A percentile compares a stretch with the other conserved stretches of the same genome.
Evolutionary conservation across 2,888 invertebrate species (phyloP).

Genomic region (Mythimna impura): DNA sequence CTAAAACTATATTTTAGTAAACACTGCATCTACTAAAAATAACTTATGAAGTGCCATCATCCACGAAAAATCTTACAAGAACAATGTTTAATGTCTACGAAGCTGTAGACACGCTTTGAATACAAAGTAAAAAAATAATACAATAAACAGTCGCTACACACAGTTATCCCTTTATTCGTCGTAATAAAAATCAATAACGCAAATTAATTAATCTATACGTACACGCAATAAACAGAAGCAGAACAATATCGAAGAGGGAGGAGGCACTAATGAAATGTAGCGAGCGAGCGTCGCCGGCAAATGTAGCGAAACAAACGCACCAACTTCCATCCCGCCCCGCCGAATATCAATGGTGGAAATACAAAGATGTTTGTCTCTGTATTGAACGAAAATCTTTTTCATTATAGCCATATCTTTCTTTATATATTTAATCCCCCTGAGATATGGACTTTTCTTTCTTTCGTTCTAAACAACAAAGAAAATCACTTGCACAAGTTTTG

Average conservation of each 20-base stretch:
- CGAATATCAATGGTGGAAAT: conserved; percentile 76
- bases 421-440: conserved; percentile 57
- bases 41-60: neutral
- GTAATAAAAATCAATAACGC: conserved; percentile 78
- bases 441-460: conserved; percentile 44
- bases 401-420: conserved; percentile 64
- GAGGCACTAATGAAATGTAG: conserved; percentile 87
- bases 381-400: conserved; percentile 68
- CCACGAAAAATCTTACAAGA: conserved; percentile 5
- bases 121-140: conserved; percentile 41
- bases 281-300: conserved; percentile 79
- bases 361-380: conserved; percentile 69
- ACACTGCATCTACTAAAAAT: neutral
- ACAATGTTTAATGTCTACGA: conserved; percentile 2
- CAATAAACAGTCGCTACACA: conserved; percentile 44
- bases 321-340: conserved; percentile 75
- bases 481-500: conserved; percentile 48
- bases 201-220: conserved; percentile 85
- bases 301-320: conserved; percentile 86
- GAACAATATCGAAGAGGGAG: conserved; percentile 80
- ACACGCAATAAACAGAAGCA: conserved; percentile 79
- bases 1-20: neutral
- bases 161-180: conserved; percentile 60
- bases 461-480: conserved; percentile 38
- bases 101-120: conserved; percentile 37